Conservation (phyloP, 2,113 vertebrate genomes). For the Pseudois nayaur region DNA sequence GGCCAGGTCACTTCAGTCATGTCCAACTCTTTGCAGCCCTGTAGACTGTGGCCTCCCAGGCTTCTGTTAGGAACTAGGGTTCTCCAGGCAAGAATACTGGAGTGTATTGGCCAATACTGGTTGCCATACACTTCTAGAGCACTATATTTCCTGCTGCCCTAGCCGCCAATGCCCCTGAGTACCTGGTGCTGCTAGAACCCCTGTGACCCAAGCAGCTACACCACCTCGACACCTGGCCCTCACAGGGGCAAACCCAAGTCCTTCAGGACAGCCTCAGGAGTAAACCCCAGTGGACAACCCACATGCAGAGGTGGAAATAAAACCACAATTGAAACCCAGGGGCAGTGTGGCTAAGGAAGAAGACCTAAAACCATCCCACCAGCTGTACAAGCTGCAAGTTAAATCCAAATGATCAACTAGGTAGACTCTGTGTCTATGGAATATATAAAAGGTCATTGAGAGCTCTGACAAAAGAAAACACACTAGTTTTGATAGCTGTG, state of each 20-base stretch:
- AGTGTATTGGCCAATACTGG: too few relatives aligned
- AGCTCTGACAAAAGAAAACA: not conserved
- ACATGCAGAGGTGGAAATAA: not conserved
- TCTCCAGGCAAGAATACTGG: too few relatives aligned
- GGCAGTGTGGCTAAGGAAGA: not conserved
- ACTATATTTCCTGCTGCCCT: not conserved
- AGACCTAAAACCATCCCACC: not conserved
- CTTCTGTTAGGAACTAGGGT: too few relatives aligned
- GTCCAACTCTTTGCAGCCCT: too few relatives aligned
- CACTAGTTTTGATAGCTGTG: not conserved
- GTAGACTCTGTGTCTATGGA: not conserved
- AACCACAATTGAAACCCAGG: not conserved
- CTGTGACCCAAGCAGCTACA: too few relatives aligned
- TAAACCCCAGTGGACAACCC: not conserved
- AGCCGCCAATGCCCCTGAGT: not conserved
- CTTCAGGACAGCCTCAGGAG: not conserved
- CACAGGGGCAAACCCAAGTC: not conserved
- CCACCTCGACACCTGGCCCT: not conserved
- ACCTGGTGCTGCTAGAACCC: not conserved
- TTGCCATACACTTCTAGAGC: too few relatives aligned
- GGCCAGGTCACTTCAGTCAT: too few relatives aligned
- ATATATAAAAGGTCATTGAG: not conserved
- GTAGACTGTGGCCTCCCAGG: too few relatives aligned
- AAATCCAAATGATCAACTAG: not conserved
- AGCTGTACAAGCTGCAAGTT: not conserved